Evolutionary conservation across 1,140 invertebrate genomes (phyloP).

Genomic region (Triops cancriformis): DNA sequence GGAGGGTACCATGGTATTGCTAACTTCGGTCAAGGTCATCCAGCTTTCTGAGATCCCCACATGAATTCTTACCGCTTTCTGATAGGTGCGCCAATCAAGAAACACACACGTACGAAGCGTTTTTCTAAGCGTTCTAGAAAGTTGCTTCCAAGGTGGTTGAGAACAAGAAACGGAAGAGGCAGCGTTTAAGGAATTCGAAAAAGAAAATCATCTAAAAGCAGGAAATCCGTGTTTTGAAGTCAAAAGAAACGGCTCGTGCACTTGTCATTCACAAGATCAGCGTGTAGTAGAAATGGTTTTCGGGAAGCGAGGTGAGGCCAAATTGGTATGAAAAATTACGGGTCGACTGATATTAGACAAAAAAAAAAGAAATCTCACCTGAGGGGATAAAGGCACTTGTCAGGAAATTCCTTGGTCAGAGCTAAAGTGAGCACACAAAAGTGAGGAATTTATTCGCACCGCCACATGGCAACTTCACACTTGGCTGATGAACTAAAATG

Average conservation of each 20-base stretch:
- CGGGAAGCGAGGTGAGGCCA: no score
- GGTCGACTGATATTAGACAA: no score
- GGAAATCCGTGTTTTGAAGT: not conserved
- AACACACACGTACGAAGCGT: not conserved
- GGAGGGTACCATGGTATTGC: not conserved
- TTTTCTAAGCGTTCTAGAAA: not conserved
- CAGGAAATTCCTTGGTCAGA: not conserved
- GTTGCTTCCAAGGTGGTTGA: not conserved
- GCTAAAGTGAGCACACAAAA: not conserved
- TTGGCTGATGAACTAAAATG: not conserved
- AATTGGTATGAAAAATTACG: no score
- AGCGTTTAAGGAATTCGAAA: not conserved
- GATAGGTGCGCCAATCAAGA: constrained; percentile 9
- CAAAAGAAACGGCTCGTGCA: not conserved
- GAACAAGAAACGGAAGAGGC: not conserved
- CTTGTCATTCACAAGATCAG: not conserved
- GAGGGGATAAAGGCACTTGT: not conserved
- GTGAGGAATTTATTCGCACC: not conserved
- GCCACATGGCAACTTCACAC: not conserved
- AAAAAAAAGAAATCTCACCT: no score
- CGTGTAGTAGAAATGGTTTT: no score
- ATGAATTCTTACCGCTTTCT: constrained; percentile 6
- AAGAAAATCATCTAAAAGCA: not conserved
- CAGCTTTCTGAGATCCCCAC: not conserved
- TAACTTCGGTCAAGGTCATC: not conserved